These are phyloP conservation scores for Leiothrix lutea DNA, from an alignment of 2,113 vertebrate genomes.

Conservation along the genomic window DNA sequence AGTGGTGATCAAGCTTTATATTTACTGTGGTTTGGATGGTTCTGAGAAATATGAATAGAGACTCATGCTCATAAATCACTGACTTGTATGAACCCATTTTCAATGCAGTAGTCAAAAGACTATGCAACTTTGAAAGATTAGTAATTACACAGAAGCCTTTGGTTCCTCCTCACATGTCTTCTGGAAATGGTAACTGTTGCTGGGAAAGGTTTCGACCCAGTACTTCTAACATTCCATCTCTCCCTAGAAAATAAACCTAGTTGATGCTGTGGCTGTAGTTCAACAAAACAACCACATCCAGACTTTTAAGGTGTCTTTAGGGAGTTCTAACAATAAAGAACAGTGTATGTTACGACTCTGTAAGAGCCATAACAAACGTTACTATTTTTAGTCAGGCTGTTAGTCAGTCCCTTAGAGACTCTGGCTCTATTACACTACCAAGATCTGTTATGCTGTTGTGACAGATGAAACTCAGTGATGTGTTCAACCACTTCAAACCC, in stretches of 20 bases:
- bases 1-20: background rate
- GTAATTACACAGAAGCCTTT: background rate
- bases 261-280: background rate
- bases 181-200: background rate
- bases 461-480: background rate
- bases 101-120: background rate
- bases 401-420: background rate
- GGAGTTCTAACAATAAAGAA: background rate
- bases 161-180: background rate
- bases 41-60: background rate
- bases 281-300: background rate
- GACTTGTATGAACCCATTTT: background rate
- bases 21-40: background rate
- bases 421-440: background rate
- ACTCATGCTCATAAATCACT: background rate
- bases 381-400: background rate
- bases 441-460: background rate
- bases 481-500: background rate
- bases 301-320: background rate
- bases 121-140: background rate
- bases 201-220: fast-evolving
- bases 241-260: background rate
- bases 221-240: background rate
- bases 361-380: background rate
- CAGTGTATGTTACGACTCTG: background rate